Evolutionary conservation across 2,888 invertebrate species (phyloP).

Genomic region (Hypomecis atomaria): DNA sequence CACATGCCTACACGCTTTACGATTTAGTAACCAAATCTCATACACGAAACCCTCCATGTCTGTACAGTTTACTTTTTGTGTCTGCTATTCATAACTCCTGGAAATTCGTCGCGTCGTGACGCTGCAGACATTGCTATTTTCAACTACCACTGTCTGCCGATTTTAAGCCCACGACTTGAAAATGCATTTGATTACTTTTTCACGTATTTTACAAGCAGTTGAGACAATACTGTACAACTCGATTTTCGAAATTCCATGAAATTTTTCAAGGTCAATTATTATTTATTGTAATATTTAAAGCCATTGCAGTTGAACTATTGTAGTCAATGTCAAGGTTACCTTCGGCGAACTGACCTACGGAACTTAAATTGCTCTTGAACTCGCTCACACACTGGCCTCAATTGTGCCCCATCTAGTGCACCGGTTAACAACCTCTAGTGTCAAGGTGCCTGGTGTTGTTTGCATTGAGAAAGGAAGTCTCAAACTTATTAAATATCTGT

Average conservation of each 20-base stretch:
- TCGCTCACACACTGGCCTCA: constrained; percentile 84
- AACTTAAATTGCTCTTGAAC: constrained; percentile 85
- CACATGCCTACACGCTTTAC: neutral
- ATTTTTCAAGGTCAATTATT: neutral
- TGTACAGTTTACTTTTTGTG: constrained; percentile 59
- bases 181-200: neutral
- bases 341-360: constrained; percentile 84
- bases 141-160: constrained; percentile 49
- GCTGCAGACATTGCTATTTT: constrained; percentile 66
- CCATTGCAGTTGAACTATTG: constrained; percentile 62
- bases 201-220: too few species aligned
- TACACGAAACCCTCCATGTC: constrained; percentile 16
- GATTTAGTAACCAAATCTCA: constrained; percentile 6
- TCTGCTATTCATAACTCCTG: constrained; percentile 70
- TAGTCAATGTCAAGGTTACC: constrained; percentile 83
- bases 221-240: too few species aligned
- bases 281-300: constrained; percentile 35
- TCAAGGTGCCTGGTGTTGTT: constrained; percentile 80
- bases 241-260: neutral
- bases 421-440: constrained; percentile 84
- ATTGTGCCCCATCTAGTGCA: constrained; percentile 82
- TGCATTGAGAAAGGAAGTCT: constrained; percentile 67
- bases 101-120: constrained; percentile 68
- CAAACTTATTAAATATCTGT: constrained; percentile 55
- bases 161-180: constrained; percentile 6